Conservation (phyloP, 2,797 vertebrate genomes). For the Lacerta agilis region DNA sequence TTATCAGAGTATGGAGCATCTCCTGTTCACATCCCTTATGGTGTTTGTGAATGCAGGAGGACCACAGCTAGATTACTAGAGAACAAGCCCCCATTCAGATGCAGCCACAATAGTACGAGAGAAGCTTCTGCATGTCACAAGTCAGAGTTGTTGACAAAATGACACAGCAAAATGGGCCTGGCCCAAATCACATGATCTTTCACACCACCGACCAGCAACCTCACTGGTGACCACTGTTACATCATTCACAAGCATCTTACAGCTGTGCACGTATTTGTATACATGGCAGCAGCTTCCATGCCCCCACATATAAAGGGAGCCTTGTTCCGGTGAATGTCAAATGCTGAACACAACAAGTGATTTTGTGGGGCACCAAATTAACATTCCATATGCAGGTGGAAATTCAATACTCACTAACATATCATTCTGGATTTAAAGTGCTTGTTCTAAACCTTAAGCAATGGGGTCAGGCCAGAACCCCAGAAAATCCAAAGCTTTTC, state of each 20-base stretch:
- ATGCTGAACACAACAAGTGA: not conserved
- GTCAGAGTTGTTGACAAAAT: not conserved
- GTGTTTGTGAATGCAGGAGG: too few relatives aligned
- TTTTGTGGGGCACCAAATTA: not conserved
- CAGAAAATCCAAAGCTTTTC: too few relatives aligned
- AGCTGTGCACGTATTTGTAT: too few relatives aligned
- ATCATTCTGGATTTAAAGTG: not conserved
- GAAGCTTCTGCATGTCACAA: not conserved
- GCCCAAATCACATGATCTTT: not conserved
- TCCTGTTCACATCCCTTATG: not conserved
- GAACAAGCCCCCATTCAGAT: not conserved
- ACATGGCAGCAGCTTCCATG: too few relatives aligned
- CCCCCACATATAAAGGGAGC: too few relatives aligned
- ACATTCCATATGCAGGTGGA: not conserved
- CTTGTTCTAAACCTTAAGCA: not conserved
- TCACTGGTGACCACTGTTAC: too few relatives aligned
- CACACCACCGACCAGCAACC: not conserved
- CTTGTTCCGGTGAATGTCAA: too few relatives aligned
- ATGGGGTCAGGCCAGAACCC: not conserved
- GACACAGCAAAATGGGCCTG: not conserved
- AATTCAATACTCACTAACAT: not conserved
- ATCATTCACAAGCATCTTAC: too few relatives aligned
- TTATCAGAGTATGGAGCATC: not conserved
- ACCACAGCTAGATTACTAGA: not conserved
- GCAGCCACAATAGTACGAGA: too few relatives aligned